phyloP scores from a whole-genome alignment of 35 echinoderm and acorn worm species.

The Heliocidaris erythrogramma region DNA sequence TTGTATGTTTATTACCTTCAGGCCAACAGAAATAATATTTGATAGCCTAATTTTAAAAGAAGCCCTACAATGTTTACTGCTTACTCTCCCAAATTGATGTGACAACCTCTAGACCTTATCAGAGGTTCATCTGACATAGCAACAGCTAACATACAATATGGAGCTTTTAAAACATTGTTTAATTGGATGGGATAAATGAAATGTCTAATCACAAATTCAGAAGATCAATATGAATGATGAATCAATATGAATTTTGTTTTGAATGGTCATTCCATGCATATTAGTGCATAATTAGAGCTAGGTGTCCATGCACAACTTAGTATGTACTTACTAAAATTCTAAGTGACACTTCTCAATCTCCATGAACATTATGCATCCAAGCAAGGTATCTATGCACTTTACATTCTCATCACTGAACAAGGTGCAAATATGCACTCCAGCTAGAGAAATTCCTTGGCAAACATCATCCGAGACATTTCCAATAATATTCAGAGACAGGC shows the following conservation, averaged over 20 bases:
- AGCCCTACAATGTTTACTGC: not conserved
- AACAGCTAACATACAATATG: not conserved
- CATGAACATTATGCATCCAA: not conserved
- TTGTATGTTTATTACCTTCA: too few species aligned
- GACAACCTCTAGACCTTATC: not conserved
- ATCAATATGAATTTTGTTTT: not conserved
- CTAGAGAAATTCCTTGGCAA: conserved; percentile 10
- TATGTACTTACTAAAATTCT: too few species aligned
- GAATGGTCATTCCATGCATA: not conserved
- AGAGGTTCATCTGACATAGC: not conserved
- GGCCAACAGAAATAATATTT: too few species aligned
- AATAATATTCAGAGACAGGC: not conserved
- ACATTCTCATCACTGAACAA: not conserved
- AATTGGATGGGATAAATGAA: not conserved
- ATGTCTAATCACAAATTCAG: not conserved
- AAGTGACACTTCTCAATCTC: not conserved
- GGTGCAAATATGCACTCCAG: conserved; percentile 15
- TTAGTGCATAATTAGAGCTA: not conserved
- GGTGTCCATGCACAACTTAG: not conserved
- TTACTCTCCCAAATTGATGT: not conserved
- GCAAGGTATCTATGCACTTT: not conserved
- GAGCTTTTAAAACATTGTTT: not conserved
- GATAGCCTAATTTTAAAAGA: too few species aligned
- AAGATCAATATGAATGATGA: not conserved
- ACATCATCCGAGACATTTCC: conserved; percentile 1